Percentiles rank a stretch among this genome's conserved stretches.
These are phyloP conservation scores for Desoria tigrina DNA, from an alignment of 2,888 invertebrate species.

Conservation along the genomic window DNA sequence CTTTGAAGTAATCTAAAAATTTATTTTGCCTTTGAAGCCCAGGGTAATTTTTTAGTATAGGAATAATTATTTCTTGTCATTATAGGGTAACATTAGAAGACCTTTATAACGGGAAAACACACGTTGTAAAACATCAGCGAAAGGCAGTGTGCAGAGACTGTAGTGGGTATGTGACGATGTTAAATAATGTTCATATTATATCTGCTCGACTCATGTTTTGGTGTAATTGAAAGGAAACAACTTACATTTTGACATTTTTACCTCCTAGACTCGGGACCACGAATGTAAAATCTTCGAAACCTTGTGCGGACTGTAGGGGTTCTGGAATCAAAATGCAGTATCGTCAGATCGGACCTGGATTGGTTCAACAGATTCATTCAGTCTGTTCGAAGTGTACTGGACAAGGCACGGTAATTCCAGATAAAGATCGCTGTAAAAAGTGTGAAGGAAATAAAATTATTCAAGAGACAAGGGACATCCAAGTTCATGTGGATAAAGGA, in stretches of 20 bases:
- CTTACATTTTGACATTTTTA: background rate
- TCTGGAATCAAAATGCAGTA: constrained; percentile 71
- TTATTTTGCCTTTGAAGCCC: background rate
- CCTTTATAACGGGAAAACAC: constrained; percentile 83
- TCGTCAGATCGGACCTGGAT: constrained; percentile 69
- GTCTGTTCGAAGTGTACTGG: constrained; percentile 58
- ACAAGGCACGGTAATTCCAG: constrained; percentile 67
- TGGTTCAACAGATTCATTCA: constrained; percentile 63
- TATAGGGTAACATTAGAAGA: constrained; percentile 82
- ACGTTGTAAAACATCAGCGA: constrained; percentile 78
- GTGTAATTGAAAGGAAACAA: background rate
- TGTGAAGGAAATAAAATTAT: constrained; percentile 83
- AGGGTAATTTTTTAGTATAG: constrained; percentile 9
- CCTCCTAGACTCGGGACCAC: constrained; percentile 38
- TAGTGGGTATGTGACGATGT: constrained; percentile 64
- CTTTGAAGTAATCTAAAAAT: constrained; percentile 66
- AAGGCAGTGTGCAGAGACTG: constrained; percentile 77
- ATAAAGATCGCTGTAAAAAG: constrained; percentile 76
- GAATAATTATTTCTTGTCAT: background rate
- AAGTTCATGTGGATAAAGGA: constrained; percentile 85
- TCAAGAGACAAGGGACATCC: constrained; percentile 78
- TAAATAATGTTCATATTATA: background rate
- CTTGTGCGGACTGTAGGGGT: constrained; percentile 75
- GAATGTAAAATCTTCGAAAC: constrained; percentile 63
- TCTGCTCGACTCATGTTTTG: background rate